Conservation (phyloP, 1,140 invertebrate genomes). For the Homalodisca vitripennis region DNA sequence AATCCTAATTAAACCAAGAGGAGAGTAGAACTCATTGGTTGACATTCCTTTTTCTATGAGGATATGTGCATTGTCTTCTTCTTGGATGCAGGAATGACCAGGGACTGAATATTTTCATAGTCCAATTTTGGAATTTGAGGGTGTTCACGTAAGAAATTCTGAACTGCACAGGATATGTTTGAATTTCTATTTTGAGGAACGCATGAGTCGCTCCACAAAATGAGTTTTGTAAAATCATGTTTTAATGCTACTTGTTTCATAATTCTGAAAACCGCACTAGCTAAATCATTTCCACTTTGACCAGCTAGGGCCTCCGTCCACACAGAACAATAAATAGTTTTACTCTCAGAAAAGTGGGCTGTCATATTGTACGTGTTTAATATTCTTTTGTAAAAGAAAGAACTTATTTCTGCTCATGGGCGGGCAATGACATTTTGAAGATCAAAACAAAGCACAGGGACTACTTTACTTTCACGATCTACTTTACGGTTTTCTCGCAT, state of each 20-base stretch:
- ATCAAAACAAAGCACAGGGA: conserved; percentile 44
- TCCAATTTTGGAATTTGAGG: conserved; percentile 34
- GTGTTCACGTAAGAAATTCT: conserved; percentile 36
- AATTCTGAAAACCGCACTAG: conserved; percentile 41
- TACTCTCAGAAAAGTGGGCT: conserved; percentile 39
- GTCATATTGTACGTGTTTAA: conserved; percentile 45
- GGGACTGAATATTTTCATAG: conserved; percentile 42
- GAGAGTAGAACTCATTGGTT: conserved; percentile 22
- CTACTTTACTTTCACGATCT: conserved; percentile 20
- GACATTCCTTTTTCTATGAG: conserved; percentile 40
- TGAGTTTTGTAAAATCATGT: conserved; percentile 12
- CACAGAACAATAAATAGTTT: conserved; percentile 40
- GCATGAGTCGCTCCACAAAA: conserved; percentile 41
- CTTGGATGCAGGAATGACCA: conserved; percentile 42
- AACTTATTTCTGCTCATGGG: conserved; percentile 44
- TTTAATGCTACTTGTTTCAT: conserved; percentile 34
- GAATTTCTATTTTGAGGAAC: conserved; percentile 43
- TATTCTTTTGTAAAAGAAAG: conserved; percentile 47
- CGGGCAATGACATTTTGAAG: conserved; percentile 45
- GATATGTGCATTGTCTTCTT: conserved; percentile 41
- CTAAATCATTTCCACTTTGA: conserved; percentile 40
- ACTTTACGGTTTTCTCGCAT: conserved; percentile 22
- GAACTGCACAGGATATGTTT: conserved; percentile 38
- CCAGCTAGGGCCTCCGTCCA: conserved; percentile 40
- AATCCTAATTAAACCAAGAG: conserved; percentile 26